phyloP scores from a whole-genome alignment of 2,797 vertebrate species.

The Gambelia wislizenii region DNA sequence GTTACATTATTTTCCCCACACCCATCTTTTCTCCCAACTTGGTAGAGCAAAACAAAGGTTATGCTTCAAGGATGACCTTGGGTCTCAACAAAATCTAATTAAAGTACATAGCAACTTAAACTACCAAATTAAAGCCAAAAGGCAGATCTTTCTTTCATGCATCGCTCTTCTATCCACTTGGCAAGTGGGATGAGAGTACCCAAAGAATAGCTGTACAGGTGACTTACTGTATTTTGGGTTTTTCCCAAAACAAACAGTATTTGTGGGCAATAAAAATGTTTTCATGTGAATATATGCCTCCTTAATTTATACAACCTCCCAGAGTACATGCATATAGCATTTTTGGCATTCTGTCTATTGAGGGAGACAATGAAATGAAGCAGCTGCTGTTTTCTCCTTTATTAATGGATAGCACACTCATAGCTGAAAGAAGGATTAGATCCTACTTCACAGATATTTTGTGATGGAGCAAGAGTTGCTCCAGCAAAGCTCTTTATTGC shows the following conservation, averaged over 20 bases:
- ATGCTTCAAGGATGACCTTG: constrained; percentile 31
- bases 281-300: constrained; percentile 6
- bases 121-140: constrained; percentile 45
- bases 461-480: background rate
- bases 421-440: background rate
- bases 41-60: constrained; percentile 42
- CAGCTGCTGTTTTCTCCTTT: background rate
- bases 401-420: background rate
- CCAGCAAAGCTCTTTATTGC: background rate
- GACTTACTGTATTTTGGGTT: constrained; percentile 55
- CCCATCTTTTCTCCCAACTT: constrained; percentile 35
- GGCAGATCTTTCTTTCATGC: constrained; percentile 28
- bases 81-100: constrained; percentile 30
- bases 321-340: background rate
- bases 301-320: background rate
- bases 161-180: constrained; percentile 10
- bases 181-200: constrained; percentile 45
- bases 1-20: constrained; percentile 49
- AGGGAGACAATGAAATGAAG: background rate
- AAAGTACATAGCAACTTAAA: constrained; percentile 28
- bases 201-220: constrained; percentile 43
- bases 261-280: constrained; percentile 54
- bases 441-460: background rate
- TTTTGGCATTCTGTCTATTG: background rate
- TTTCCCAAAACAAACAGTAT: constrained; percentile 57